Evolutionary conservation across 2,888 invertebrate species (phyloP).

Genomic region (Cheilosia vulpina): DNA sequence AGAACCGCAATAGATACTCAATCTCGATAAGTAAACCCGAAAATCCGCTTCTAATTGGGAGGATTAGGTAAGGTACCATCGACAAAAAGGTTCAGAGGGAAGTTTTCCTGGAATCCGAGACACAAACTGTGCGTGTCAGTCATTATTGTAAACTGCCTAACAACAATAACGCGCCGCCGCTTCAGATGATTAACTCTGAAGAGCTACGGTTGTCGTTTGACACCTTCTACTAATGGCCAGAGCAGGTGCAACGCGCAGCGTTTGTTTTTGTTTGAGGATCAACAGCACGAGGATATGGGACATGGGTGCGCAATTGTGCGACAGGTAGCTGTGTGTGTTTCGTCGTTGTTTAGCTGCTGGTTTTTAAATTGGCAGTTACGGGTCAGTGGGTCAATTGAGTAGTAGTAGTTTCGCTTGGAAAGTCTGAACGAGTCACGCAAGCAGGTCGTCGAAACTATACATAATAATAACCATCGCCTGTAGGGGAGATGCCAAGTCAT

Average conservation of each 20-base stretch:
- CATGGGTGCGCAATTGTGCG: slow-evolving; percentile 49
- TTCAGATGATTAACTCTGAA: slow-evolving; percentile 2
- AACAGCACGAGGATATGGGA: slow-evolving; percentile 67
- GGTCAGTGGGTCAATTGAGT: slow-evolving; percentile 62
- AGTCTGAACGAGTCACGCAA: neutral
- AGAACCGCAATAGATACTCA: slow-evolving; percentile 24
- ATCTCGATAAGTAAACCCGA: slow-evolving; percentile 58
- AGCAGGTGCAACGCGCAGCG: slow-evolving; percentile 52
- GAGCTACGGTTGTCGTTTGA: slow-evolving; percentile 43
- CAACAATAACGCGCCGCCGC: slow-evolving; percentile 22
- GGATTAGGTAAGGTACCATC: slow-evolving; percentile 46
- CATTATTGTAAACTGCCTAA: neutral
- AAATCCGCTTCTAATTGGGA: slow-evolving; percentile 72
- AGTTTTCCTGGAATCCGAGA: slow-evolving; percentile 52
- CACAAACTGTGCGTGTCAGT: slow-evolving; percentile 6
- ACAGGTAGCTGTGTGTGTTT: slow-evolving; percentile 37
- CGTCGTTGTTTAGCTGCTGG: slow-evolving; percentile 12
- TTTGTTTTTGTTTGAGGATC: slow-evolving; percentile 54
- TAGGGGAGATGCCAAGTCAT: neutral
- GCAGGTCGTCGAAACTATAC: neutral
- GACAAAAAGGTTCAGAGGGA: slow-evolving; percentile 49
- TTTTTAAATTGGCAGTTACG: slow-evolving; percentile 26
- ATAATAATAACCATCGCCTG: neutral
- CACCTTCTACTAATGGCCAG: slow-evolving; percentile 44
- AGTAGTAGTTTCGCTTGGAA: slow-evolving; percentile 6